Base-by-base conservation (phyloP, 2,113 vertebrate species). In the Microtus montanus region DNA sequence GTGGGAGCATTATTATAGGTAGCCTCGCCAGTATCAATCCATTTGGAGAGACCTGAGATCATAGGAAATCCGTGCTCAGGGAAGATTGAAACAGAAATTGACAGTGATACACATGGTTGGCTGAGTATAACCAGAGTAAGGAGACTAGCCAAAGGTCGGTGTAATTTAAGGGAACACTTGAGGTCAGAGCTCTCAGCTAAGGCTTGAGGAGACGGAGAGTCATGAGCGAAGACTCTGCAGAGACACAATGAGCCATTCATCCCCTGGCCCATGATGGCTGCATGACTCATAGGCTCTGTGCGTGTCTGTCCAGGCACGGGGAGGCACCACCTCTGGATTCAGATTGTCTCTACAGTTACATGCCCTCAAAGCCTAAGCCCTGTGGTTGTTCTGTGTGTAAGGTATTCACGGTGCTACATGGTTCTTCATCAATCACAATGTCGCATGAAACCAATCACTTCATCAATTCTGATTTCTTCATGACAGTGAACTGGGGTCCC, bases 171-270 rank as follows among this genome's bases (percentile, higher is more conserved):
- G 22, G 75, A 15, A 38, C 1, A 17, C 26, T 20, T 90, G 89
- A 90, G 38, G 58, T 91, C 88, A 75, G 38, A 83, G 77, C 74
- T 70, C 94, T 79, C 54, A 30, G 89, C 91, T 63, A 89, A 94
- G 38, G 49, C 30, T 19, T 64, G 61, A 54, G 15, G 30, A 54
- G 68, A 93, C 71, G 17, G 79, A 68, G 0, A 75, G 77, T 12
- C 58, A 30, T 35, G 28, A 49, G 28, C 28, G 33, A 89, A 80
- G 38, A 63, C 26, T 80, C 75, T n/a, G 33, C 35, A 30, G 44
- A 91, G 35, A 92, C 83, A 92, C 74, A 93, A 35, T 10, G 66
- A 66, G 47, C 38, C 41, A 47, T 85, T 94, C 86, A 75, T 61
- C 8, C 58, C 35, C 52, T 7, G 1, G 19, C 28, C 74, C 44